These are phyloP conservation scores for Tokudaia muenninki DNA, from an alignment of 2,797 vertebrate genomes.

Conservation along the genomic window DNA sequence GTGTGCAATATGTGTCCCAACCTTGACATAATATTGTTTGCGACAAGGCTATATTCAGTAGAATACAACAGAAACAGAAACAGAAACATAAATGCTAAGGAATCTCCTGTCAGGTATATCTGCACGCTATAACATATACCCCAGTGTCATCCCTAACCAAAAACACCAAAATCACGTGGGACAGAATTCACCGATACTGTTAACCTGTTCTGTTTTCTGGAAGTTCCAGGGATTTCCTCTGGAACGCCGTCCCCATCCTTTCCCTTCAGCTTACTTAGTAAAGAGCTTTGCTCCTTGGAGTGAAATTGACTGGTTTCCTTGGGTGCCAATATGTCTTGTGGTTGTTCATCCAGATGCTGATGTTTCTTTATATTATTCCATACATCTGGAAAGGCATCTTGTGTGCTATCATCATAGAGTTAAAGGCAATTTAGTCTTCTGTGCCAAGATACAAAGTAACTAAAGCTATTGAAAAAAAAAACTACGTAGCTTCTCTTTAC, in stretches of 20 bases:
- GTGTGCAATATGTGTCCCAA: background rate
- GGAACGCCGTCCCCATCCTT: too few species aligned
- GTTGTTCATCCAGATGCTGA: background rate
- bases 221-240: background rate
- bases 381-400: background rate
- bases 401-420: background rate
- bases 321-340: background rate
- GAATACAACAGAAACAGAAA: background rate
- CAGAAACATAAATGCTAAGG: too few species aligned
- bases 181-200: background rate
- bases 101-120: too few species aligned
- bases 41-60: too few species aligned
- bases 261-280: background rate
- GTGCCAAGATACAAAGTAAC: background rate
- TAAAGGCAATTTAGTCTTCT: background rate
- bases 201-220: background rate
- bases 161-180: background rate
- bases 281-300: background rate
- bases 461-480: background rate
- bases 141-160: background rate
- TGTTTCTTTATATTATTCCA: background rate
- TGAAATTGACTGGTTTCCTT: background rate
- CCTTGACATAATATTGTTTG: background rate
- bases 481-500: background rate
- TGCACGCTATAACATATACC: too few species aligned